phyloP scores from a whole-genome alignment of 2,113 vertebrate genomes.

The Rhinoderma darwinii region DNA sequence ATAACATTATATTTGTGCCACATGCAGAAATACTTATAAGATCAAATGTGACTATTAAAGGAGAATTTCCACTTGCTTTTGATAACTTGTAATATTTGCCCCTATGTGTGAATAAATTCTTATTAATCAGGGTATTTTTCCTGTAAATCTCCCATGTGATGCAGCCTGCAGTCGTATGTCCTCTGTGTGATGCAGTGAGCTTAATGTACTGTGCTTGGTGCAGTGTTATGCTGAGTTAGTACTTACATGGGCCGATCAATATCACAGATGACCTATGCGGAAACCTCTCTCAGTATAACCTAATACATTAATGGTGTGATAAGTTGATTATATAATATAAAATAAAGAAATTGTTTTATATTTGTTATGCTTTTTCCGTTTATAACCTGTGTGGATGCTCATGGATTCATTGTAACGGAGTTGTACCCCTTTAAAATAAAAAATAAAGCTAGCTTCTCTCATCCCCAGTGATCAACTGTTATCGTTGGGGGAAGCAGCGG shows the following conservation, averaged over 20 bases:
- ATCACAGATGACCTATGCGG: constrained; percentile 17
- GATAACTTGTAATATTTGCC: too few relatives aligned
- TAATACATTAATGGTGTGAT: not conserved
- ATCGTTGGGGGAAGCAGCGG: too few relatives aligned
- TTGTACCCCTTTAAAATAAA: too few relatives aligned
- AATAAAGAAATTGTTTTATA: not conserved
- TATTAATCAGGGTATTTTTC: not conserved
- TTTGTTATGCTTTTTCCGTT: not conserved
- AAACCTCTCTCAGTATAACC: not conserved
- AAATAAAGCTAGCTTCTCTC: too few relatives aligned
- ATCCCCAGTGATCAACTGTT: too few relatives aligned
- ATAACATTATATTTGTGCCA: too few relatives aligned
- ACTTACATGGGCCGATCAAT: constrained; percentile 22
- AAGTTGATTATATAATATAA: not conserved
- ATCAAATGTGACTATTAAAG: too few relatives aligned
- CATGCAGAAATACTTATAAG: too few relatives aligned
- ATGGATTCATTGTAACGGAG: not conserved
- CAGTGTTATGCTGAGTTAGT: constrained; percentile 23
- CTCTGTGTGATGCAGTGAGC: not conserved
- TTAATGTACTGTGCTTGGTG: not conserved
- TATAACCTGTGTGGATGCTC: not conserved
- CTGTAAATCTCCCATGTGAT: not conserved
- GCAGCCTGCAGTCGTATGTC: not conserved
- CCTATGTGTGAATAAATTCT: too few relatives aligned
- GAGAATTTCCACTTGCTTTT: too few relatives aligned